phyloP scores from a whole-genome alignment of 2,113 vertebrate species.

The Helogale parvula region DNA sequence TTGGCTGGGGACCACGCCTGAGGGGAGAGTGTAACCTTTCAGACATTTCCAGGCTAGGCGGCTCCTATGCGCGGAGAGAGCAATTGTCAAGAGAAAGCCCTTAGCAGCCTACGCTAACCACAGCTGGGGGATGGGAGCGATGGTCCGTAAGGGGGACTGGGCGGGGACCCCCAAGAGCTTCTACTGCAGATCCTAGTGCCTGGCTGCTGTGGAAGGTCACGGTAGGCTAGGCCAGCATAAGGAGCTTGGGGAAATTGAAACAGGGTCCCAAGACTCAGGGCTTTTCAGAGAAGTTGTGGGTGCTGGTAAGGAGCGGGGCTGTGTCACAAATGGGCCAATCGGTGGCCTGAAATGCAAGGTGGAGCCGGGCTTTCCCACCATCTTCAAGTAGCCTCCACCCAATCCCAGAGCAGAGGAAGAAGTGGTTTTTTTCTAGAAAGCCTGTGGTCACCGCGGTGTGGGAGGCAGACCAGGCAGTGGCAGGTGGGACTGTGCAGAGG shows the following conservation, averaged over 20 bases:
- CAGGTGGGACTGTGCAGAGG: background rate
- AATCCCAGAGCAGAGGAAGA: background rate
- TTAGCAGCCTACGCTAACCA: background rate
- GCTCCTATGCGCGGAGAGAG: background rate
- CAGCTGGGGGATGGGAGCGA: background rate
- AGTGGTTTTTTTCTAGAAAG: background rate
- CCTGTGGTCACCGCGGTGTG: background rate
- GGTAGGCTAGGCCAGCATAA: background rate
- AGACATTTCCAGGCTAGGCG: background rate
- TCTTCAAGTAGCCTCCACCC: background rate
- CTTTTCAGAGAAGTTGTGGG: background rate
- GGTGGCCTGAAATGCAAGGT: background rate
- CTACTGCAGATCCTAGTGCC: background rate
- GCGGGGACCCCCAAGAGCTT: background rate
- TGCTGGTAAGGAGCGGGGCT: background rate
- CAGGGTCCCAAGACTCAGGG: background rate
- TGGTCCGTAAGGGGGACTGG: background rate
- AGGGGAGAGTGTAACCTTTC: background rate
- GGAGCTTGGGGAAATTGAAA: background rate
- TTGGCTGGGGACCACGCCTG: background rate
- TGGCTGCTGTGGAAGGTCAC: background rate
- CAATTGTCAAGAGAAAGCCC: background rate
- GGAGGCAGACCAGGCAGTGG: background rate
- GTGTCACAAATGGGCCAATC: background rate
- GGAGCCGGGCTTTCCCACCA: background rate